Conservation (phyloP, 2,888 invertebrate genomes). For the Isotomurus palustris region DNA sequence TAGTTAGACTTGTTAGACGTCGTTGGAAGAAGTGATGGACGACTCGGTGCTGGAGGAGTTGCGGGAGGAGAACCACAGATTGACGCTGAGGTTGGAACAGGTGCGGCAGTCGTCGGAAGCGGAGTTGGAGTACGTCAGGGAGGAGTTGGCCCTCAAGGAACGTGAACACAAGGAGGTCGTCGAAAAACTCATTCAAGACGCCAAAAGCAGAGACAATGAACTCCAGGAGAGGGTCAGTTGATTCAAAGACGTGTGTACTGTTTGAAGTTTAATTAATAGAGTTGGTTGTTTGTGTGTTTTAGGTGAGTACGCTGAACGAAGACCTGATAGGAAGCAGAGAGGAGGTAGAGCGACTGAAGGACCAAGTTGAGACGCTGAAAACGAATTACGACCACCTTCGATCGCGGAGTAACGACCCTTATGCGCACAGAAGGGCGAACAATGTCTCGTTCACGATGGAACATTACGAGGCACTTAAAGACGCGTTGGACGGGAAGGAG, state of each 20-base stretch:
- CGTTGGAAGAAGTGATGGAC: neutral
- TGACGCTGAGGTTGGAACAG: neutral
- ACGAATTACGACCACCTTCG: neutral
- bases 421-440: neutral
- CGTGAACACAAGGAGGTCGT: neutral
- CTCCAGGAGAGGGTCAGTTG: conserved; percentile 1
- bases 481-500: neutral
- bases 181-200: neutral
- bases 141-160: neutral
- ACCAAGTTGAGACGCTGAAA: conserved; percentile 1
- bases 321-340: neutral
- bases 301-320: neutral
- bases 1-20: too few relatives aligned
- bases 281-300: neutral
- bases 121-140: conserved; percentile 1
- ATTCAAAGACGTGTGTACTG: neutral
- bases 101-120: neutral
- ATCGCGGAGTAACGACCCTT: neutral
- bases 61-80: conserved; percentile 1
- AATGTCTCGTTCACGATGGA: neutral
- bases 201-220: neutral
- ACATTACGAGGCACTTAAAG: neutral
- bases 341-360: neutral
- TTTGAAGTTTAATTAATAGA: neutral
- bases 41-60: conserved; percentile 4